phyloP scores from a whole-genome alignment of 1,140 invertebrate genomes.

The Orchestia grillus region DNA sequence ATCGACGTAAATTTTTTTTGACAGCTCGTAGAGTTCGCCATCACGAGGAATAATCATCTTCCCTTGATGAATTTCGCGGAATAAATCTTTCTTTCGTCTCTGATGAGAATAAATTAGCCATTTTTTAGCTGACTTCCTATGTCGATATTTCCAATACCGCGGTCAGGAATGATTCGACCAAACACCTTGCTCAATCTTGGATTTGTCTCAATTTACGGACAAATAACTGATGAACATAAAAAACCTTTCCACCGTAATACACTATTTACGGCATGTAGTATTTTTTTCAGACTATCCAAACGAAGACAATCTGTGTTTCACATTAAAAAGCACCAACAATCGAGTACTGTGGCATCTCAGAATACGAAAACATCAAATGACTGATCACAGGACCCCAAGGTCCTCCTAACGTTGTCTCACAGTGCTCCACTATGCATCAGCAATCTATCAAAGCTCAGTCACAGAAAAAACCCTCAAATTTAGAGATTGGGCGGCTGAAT shows the following conservation, averaged over 20 bases:
- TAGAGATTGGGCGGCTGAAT: too few species aligned
- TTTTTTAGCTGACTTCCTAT: background rate
- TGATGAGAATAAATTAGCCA: background rate
- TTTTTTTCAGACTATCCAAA: background rate
- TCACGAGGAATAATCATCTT: background rate
- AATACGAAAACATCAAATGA: too few species aligned
- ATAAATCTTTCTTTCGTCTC: background rate
- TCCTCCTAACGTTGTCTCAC: too few species aligned
- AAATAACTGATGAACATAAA: background rate
- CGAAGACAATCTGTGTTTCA: too few species aligned
- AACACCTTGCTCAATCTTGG: background rate
- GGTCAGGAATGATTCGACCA: background rate
- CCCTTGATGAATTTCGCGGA: background rate
- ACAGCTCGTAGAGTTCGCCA: background rate
- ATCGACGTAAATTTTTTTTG: background rate
- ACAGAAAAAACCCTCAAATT: too few species aligned
- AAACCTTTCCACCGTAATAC: background rate
- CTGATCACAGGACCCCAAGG: too few species aligned
- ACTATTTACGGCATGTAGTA: background rate
- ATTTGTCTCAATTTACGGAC: background rate
- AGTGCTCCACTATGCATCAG: too few species aligned
- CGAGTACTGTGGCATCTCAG: too few species aligned
- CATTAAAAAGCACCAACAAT: too few species aligned
- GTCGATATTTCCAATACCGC: background rate
- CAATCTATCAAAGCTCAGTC: too few species aligned